Base-by-base conservation (phyloP, 2,888 invertebrate genomes). In the Pantelozetes paolii region DNA sequence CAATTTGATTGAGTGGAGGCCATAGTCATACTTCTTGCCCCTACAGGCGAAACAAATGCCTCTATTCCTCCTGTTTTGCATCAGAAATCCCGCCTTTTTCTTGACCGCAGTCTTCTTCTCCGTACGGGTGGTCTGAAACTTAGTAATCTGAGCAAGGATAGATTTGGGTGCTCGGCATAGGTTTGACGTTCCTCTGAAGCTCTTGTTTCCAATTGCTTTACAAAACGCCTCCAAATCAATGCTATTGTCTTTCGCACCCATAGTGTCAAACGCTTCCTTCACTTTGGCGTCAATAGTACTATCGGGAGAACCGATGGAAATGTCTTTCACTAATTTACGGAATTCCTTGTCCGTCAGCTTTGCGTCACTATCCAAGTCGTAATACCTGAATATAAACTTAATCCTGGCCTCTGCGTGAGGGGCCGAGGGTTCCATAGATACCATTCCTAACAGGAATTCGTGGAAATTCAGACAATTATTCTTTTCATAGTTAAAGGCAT, bases 101-200 rank as follows among this genome's bases (percentile, higher is more conserved):
- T 42, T 42, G 23, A 15, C 42, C 23, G 62, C 18, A 11, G 50
- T n/a, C 28, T 71, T 59, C 40, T 71, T 72, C 36, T 67, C 32
- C 1, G 48, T 26, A 15, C 42, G 32, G n/a, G 11, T 50, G 15
- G 73, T 26, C 13, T 23, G 1, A 8, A 28, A 20, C 1, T 48
- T 18, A 9, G 50, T 70, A 2, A 78, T 72, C 13, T 71, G 32
- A 3, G 54, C 13, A 23, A 78, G 32, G 18, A 71, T 80, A 30
- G 85, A 83, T 42, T 82, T 83, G 0, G 85, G 84, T 1, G 88
- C 83, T 18, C 89, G 83, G 77, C 89, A 85, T 72, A 90, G 81
- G 0, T 85, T 83, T 42, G 89, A 88, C 20, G 89, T 88, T 11
- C 89, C 89, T 71, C 89, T 83, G 67, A 89, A 85, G 72, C 86